Evolutionary conservation across 2,888 invertebrate genomes (phyloP), one percentile per base, ranked within the genome.

Genomic region (Serripes groenlandicus): DNA sequence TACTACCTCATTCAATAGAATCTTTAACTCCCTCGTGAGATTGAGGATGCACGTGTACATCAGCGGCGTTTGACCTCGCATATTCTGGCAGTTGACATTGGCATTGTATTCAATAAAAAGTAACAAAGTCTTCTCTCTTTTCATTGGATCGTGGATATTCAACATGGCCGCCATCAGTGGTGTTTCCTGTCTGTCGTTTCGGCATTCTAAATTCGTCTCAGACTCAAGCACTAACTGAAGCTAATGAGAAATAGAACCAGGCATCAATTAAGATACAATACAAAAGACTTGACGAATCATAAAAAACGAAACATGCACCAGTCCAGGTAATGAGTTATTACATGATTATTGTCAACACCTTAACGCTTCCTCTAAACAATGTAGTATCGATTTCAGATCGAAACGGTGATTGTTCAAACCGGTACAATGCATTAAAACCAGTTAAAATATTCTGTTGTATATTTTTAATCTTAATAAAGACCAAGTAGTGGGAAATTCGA

Each of bases 21-120:
- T 58, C 21, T 64, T 66, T 1, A 89, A 26, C n/a, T 84, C 78
- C 35, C 88, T 86, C 4, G 70, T 21, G 35, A 88, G 89, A 70
- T 87, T 75, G n/a, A 87, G 76, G 18, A 88, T 86, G 68, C 89
- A 90, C 5, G 90, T 83, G 54, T 85, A 88, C 76, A 87, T 85
- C 49, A 90, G 71, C 3, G 89, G 78, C 4, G 89, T 88, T 34
- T 88, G 88, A 28, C 89, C 87, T 52, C 84, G 73, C 15, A 60
- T 73, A 77, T 89, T 88, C 37, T 66, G 69, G 28, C 77, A 75
- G 75, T 90, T 90, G 35, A 89, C 75, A 75, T 90, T 89, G 11
- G 89, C 88, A 0, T 86, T 83, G 26, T 80, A 75, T 21, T 75
- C 49, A 18, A 89, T 52, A 34, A 90, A 75, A 56, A 83, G 73